These are phyloP conservation scores for Mastomys natalensis DNA, from an alignment of 2,113 vertebrate species.

Conservation along the genomic window DNA sequence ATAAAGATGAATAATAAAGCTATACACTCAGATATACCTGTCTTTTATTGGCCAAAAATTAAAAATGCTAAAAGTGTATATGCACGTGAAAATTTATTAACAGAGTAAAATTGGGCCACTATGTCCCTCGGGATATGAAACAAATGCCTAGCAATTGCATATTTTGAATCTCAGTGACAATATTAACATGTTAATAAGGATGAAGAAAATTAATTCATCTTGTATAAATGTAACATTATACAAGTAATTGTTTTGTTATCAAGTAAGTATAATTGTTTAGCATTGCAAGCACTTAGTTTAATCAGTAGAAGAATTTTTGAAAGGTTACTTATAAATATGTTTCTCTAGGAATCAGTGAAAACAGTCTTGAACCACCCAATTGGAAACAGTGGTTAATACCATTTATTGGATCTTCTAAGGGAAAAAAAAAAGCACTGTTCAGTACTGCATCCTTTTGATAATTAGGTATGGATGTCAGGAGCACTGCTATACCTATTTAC, in stretches of 20 bases:
- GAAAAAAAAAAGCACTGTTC: background rate
- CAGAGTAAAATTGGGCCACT: background rate
- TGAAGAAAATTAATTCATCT: conserved; percentile 23
- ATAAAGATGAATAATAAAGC: background rate
- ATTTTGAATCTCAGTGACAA: background rate
- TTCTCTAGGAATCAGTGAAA: background rate
- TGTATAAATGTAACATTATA: background rate
- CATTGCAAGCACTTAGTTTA: background rate
- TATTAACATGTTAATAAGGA: background rate
- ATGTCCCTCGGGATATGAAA: background rate
- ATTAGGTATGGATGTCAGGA: background rate
- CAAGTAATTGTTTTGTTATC: conserved; percentile 21
- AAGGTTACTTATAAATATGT: conserved; percentile 1
- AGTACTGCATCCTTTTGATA: background rate
- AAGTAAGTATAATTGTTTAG: background rate
- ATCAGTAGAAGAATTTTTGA: background rate
- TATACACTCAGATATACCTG: background rate
- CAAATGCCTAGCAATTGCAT: background rate
- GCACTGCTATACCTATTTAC: accelerated
- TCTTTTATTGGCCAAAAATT: conserved; percentile 19
- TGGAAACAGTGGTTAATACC: background rate
- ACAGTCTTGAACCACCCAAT: background rate
- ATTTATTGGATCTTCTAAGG: background rate
- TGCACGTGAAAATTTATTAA: background rate
- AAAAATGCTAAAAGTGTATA: background rate